Percentiles rank a stretch among this genome's conserved stretches.
These are phyloP conservation scores for Lucilia sericata DNA, from an alignment of 1,140 invertebrate genomes.

Conservation along the genomic window DNA sequence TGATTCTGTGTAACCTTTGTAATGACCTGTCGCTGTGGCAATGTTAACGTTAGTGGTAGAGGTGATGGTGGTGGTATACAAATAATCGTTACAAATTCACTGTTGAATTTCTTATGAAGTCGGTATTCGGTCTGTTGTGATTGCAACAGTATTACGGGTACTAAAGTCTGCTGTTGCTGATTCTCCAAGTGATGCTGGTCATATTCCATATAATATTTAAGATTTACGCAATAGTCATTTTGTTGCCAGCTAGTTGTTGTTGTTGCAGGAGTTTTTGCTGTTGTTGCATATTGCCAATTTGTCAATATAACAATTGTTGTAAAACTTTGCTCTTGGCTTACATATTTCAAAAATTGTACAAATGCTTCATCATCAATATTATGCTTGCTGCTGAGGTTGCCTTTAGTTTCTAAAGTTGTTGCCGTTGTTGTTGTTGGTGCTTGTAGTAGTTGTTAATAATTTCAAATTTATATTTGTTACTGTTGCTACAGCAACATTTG, in stretches of 20 bases:
- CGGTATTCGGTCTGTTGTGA: neutral
- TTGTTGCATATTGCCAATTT: constrained; percentile 1
- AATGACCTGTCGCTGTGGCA: neutral
- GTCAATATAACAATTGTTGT: constrained; percentile 24
- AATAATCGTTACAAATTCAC: neutral
- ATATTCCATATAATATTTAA: constrained; percentile 13
- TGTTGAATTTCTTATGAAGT: neutral
- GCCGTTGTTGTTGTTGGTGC: constrained; percentile 55
- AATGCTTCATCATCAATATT: constrained; percentile 48
- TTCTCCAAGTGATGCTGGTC: neutral
- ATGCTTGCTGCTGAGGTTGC: constrained; percentile 61
- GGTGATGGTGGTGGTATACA: neutral
- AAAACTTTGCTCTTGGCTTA: constrained; percentile 25
- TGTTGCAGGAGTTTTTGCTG: neutral
- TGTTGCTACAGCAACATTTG: constrained; percentile 44
- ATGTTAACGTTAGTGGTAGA: neutral
- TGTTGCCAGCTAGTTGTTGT: neutral
- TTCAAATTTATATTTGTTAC: constrained; percentile 48
- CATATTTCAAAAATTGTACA: constrained; percentile 27
- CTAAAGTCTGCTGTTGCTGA: neutral
- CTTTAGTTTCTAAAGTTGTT: constrained; percentile 49
- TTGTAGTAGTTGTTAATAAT: constrained; percentile 53
- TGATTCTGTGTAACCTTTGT: constrained; percentile 15
- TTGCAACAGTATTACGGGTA: neutral
- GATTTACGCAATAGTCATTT: constrained; percentile 1